Percentiles rank a stretch among this genome's conserved stretches.
Evolutionary conservation across 2,797 vertebrate genomes (phyloP).

Genomic region (Otus scops): DNA sequence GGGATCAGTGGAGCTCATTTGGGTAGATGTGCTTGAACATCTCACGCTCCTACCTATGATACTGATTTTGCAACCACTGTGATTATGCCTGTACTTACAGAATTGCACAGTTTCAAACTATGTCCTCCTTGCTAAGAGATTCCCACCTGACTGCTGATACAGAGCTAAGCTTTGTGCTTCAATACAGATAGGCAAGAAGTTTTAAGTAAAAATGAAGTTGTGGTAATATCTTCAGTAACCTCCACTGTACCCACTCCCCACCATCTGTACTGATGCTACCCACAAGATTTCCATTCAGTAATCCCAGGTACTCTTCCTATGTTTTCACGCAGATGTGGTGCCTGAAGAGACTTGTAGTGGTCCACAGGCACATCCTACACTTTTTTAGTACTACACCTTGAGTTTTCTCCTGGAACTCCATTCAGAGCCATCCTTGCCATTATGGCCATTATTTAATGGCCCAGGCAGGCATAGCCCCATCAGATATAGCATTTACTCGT

Average conservation of each 20-base stretch:
- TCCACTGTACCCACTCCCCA: background rate
- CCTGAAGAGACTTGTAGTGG: background rate
- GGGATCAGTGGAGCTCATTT: background rate
- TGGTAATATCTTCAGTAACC: background rate
- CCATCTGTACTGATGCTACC: background rate
- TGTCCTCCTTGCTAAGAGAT: background rate
- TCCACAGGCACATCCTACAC: background rate
- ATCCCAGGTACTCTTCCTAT: background rate
- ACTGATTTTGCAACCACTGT: background rate
- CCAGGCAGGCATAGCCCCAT: background rate
- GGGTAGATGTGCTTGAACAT: background rate
- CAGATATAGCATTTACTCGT: background rate
- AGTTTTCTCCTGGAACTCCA: background rate
- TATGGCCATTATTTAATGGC: rapidly evolving
- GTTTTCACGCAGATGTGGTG: background rate
- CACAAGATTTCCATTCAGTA: background rate
- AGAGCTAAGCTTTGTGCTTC: background rate
- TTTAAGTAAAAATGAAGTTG: background rate
- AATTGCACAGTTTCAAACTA: background rate
- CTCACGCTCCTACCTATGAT: background rate
- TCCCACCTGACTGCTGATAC: background rate
- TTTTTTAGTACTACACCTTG: background rate
- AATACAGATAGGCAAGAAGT: background rate
- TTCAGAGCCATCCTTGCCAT: background rate
- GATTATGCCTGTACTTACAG: background rate